Conservation (phyloP, 2,113 vertebrate species). For the Lucifuga dentata region DNA sequence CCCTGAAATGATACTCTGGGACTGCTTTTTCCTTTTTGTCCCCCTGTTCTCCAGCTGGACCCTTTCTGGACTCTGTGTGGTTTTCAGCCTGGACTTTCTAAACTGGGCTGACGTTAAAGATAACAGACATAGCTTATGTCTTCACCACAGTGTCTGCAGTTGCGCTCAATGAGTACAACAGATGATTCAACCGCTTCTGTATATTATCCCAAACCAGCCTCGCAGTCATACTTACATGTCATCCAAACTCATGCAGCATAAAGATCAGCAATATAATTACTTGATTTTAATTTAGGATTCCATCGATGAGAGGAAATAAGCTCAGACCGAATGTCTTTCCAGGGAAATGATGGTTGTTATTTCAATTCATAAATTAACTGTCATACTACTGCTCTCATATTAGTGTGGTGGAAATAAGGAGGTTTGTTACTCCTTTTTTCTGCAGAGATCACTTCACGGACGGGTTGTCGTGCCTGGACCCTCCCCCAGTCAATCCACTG, state of each 20-base stretch:
- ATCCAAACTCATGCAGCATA: slow-evolving; percentile 36
- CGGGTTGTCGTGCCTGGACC: slow-evolving; percentile 56
- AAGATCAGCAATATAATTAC: slow-evolving; percentile 31
- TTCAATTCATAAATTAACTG: slow-evolving; percentile 44
- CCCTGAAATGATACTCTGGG: slow-evolving; percentile 52
- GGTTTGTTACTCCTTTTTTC: slow-evolving; percentile 35
- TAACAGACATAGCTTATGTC: slow-evolving; percentile 50
- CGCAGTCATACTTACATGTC: slow-evolving; percentile 43
- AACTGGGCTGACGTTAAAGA: slow-evolving; percentile 57
- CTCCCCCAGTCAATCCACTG: slow-evolving; percentile 65
- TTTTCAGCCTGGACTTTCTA: slow-evolving; percentile 57
- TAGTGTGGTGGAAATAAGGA: slow-evolving; percentile 10
- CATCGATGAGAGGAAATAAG: slow-evolving; percentile 40
- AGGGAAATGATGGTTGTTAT: slow-evolving; percentile 45
- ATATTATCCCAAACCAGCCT: slow-evolving; percentile 34
- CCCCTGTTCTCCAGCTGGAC: slow-evolving; percentile 35
- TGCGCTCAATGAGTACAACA: slow-evolving; percentile 62
- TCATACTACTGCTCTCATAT: slow-evolving; percentile 13
- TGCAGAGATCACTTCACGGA: slow-evolving; percentile 46
- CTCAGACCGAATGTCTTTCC: slow-evolving; percentile 33
- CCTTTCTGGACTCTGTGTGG: slow-evolving; percentile 34
- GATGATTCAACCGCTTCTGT: slow-evolving; percentile 44
- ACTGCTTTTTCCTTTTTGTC: slow-evolving; percentile 53
- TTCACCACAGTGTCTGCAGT: slow-evolving; percentile 55
- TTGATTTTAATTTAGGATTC: slow-evolving; percentile 40